phyloP scores from a whole-genome alignment of 2,888 invertebrate species.

The Mystacides longicornis region DNA sequence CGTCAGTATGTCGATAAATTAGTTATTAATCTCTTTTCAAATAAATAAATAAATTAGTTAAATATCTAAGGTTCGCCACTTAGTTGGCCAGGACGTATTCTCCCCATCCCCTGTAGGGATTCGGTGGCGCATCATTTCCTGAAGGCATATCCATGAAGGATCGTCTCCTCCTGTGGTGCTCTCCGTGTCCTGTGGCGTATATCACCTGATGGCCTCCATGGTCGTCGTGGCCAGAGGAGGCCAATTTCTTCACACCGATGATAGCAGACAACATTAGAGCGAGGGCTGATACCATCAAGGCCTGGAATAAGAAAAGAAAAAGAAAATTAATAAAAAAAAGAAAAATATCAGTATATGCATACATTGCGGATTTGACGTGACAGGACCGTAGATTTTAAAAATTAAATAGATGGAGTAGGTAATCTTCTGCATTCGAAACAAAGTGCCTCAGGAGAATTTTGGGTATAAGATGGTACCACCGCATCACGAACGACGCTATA shows the following conservation, averaged over 20 bases:
- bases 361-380: no score
- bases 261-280: slow-evolving; percentile 70
- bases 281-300: slow-evolving; percentile 60
- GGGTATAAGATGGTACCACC: no score
- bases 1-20: neutral
- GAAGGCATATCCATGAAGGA: slow-evolving; percentile 27
- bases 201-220: slow-evolving; percentile 52
- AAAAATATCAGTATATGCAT: no score
- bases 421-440: no score
- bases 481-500: no score
- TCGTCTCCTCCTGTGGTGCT: slow-evolving; percentile 49
- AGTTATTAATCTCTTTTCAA: slow-evolving; percentile 11
- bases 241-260: slow-evolving; percentile 64
- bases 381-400: no score
- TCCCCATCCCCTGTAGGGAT: slow-evolving; percentile 49
- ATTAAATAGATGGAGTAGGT: no score
- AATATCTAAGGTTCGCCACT: neutral
- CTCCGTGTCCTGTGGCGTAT: slow-evolving; percentile 48
- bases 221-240: slow-evolving; percentile 50
- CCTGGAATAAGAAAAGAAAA: slow-evolving; percentile 33
- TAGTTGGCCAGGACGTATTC: slow-evolving; percentile 29
- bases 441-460: no score
- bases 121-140: slow-evolving; percentile 32
- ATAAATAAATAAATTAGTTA: slow-evolving; percentile 26
- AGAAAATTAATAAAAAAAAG: no score